Base-by-base conservation (phyloP, 2,113 vertebrate genomes). In the Rutilus rutilus region DNA sequence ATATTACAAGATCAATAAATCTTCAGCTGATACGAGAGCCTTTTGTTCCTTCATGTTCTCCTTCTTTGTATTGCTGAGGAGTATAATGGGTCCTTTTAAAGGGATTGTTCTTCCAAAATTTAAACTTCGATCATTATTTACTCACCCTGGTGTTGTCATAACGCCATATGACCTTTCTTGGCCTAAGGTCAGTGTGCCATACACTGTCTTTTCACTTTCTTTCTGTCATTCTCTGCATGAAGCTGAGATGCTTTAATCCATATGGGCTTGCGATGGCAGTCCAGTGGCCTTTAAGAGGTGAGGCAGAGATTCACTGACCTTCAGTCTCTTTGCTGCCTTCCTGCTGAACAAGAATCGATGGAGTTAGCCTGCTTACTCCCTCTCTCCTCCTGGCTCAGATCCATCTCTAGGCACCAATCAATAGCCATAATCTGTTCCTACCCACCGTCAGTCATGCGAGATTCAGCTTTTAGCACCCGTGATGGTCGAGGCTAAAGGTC, bases 341-440 rank as follows among this genome's bases (percentile, higher is more conserved):
- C 94, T 54, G 86, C 94, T 74, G 86, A 91, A 93, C 86, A 85
- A 21, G 39, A 94, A 96, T 98, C 96, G 88, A 98, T 98, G 95
- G 91, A 88, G 1, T n/a, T 90, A 91, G 92, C 91, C 60, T 93
- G 93, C 91, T 74, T 94, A 92, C 94, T 86, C 76, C 82, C 60
- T 79, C 82, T 82, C 64, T 85, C 83, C 81, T 84, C 73, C 83
- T 75, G 78, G 64, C 82, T 82, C 76, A 95, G 96, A 95, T 93
- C 93, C 94, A 96, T 97, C 96, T 96, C 93, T 94, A 91, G 95
- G 95, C 96, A 92, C 92, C 93, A 87, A 97, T 99, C 96, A 91
- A 97, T 99, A 96, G 93, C 96, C 96, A 95, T 99, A 97, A 98
- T 98, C 97, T 97, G 95, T 93, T 92, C 94, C 94, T 95, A 96